Conservation (phyloP, 2,888 invertebrate species). For the Leucania comma region DNA sequence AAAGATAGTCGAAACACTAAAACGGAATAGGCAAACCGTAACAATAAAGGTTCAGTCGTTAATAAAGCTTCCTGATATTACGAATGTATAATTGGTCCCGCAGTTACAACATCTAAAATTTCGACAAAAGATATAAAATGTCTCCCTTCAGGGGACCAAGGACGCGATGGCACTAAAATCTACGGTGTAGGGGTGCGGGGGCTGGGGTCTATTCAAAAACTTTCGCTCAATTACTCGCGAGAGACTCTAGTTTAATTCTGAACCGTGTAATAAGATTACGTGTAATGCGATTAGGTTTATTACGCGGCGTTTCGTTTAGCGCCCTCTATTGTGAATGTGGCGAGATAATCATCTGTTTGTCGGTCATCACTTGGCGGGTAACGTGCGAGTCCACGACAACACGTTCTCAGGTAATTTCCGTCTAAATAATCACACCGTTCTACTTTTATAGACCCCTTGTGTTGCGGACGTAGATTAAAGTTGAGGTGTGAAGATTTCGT, state of each 20-base stretch:
- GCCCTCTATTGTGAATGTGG: slow-evolving; percentile 61
- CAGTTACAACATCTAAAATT: slow-evolving; percentile 64
- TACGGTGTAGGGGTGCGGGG: slow-evolving; percentile 37
- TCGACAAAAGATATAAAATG: slow-evolving; percentile 67
- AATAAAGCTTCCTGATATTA: slow-evolving; percentile 64
- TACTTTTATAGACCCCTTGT: slow-evolving; percentile 51
- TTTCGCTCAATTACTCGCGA: slow-evolving; percentile 68
- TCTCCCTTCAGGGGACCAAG: slow-evolving; percentile 59
- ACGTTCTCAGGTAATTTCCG: slow-evolving; percentile 56
- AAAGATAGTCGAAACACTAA: slow-evolving; percentile 36
- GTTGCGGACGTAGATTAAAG: slow-evolving; percentile 44
- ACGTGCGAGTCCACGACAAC: slow-evolving; percentile 46
- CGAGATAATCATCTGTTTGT: slow-evolving; percentile 61
- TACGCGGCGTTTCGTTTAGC: slow-evolving; percentile 60
- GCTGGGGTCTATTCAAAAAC: slow-evolving; percentile 66
- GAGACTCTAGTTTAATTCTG: slow-evolving; percentile 67
- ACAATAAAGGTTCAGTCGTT: slow-evolving; percentile 53
- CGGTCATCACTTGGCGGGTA: slow-evolving; percentile 50
- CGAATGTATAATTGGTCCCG: slow-evolving; percentile 62
- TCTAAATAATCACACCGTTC: slow-evolving; percentile 58
- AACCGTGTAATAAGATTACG: slow-evolving; percentile 67
- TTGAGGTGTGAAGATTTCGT: slow-evolving; percentile 54
- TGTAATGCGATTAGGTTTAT: slow-evolving; percentile 65
- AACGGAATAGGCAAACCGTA: slow-evolving; percentile 34
- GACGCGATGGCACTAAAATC: slow-evolving; percentile 58